phyloP scores from a whole-genome alignment of 2,113 vertebrate genomes.

The Antigone vipio region DNA sequence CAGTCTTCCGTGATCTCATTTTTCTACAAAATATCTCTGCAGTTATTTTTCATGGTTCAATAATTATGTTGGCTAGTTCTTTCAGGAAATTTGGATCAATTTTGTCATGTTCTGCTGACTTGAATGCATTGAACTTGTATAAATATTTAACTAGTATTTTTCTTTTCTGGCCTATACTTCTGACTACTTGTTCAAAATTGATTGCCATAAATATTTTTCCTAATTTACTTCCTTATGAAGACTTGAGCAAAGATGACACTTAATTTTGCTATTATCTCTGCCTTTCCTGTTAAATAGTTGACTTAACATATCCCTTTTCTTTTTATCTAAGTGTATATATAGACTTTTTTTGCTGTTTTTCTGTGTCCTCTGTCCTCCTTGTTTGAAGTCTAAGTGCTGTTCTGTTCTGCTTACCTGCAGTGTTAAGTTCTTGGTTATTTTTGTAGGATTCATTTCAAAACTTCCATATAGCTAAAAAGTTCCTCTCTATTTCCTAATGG shows the following conservation, averaged over 20 bases:
- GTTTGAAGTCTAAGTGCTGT: background rate
- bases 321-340: background rate
- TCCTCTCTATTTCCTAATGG: background rate
- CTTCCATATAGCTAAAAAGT: background rate
- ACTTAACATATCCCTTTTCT: background rate
- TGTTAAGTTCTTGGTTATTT: background rate
- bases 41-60: background rate
- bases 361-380: background rate
- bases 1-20: background rate
- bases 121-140: background rate
- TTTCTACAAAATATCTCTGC: background rate
- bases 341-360: background rate
- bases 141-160: slow-evolving; percentile 32
- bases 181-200: background rate
- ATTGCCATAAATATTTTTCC: background rate
- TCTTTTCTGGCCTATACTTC: background rate
- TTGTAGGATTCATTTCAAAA: background rate
- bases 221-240: background rate
- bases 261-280: background rate
- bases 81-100: background rate
- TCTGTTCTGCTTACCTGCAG: background rate
- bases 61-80: slow-evolving; percentile 2
- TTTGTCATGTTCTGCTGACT: background rate
- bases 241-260: background rate
- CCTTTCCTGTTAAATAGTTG: background rate